These are phyloP conservation scores for Choloepus hoffmanni DNA, from an alignment of 2,113 vertebrate species.

Conservation along the genomic window DNA sequence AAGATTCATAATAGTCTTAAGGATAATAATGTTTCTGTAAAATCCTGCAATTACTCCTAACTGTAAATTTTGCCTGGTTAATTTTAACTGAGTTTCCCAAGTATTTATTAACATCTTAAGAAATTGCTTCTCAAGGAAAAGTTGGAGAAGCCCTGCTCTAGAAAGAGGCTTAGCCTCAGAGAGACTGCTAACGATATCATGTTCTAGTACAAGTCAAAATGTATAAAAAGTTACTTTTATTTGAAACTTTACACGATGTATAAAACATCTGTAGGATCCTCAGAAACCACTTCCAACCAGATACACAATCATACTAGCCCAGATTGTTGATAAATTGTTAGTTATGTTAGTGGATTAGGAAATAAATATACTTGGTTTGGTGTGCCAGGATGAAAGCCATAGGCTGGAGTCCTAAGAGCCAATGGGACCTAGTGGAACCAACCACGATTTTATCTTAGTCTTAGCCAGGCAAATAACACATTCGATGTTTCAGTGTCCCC, in stretches of 20 bases:
- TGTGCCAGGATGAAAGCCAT: not conserved
- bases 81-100: slow-evolving; percentile 21
- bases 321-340: not conserved
- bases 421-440: not conserved
- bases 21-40: not conserved
- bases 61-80: not conserved
- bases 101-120: not conserved
- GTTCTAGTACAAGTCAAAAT: slow-evolving; percentile 56
- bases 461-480: slow-evolving; percentile 9
- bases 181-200: slow-evolving; percentile 20
- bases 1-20: not conserved
- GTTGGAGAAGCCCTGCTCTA: slow-evolving; percentile 9
- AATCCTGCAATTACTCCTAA: slow-evolving; percentile 1
- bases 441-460: not conserved
- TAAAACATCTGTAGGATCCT: slow-evolving; percentile 17
- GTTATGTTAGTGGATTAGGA: not conserved
- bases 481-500: slow-evolving; percentile 71
- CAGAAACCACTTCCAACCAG: not conserved
- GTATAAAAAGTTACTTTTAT: slow-evolving; percentile 13
- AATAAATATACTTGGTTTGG: not conserved
- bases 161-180: slow-evolving; percentile 18
- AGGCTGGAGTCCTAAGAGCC: not conserved
- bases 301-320: not conserved
- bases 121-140: slow-evolving; percentile 35
- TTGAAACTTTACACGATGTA: slow-evolving; percentile 1